Evolutionary conservation across 2,113 vertebrate genomes (phyloP).

Genomic region (Psilopsiagon aymara): DNA sequence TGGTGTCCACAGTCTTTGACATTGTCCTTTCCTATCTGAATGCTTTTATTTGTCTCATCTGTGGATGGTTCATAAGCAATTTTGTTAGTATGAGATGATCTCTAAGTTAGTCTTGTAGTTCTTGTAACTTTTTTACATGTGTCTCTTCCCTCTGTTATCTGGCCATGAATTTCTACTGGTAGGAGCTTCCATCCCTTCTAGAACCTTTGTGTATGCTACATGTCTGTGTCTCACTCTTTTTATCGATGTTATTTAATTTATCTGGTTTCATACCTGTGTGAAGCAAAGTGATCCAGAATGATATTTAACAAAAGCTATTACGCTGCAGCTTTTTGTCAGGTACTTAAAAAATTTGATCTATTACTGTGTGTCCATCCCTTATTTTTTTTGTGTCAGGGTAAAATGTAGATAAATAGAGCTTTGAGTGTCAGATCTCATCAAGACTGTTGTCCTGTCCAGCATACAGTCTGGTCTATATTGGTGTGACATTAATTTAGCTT

Average conservation of each 20-base stretch:
- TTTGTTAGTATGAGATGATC: not conserved
- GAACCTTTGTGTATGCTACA: not conserved
- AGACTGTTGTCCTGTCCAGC: not conserved
- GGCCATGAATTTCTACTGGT: not conserved
- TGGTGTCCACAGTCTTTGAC: not conserved
- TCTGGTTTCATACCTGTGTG: not conserved
- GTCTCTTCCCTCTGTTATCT: not conserved
- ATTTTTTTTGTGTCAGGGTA: not conserved
- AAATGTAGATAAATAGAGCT: not conserved
- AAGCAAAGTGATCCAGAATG: not conserved
- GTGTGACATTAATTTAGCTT: not conserved
- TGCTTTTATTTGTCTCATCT: not conserved
- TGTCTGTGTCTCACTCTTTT: not conserved
- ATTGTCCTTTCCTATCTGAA: not conserved
- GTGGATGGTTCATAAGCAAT: not conserved
- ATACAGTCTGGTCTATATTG: not conserved
- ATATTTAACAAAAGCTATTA: not conserved
- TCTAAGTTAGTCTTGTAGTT: not conserved
- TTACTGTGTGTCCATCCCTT: not conserved
- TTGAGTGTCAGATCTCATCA: not conserved
- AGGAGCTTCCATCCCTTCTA: not conserved
- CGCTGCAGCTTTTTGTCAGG: not conserved
- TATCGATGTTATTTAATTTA: not conserved
- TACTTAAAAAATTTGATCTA: not conserved
- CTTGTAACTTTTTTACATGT: not conserved